phyloP scores from a whole-genome alignment of 2,797 vertebrate genomes.

The Myripristis jacobus region DNA sequence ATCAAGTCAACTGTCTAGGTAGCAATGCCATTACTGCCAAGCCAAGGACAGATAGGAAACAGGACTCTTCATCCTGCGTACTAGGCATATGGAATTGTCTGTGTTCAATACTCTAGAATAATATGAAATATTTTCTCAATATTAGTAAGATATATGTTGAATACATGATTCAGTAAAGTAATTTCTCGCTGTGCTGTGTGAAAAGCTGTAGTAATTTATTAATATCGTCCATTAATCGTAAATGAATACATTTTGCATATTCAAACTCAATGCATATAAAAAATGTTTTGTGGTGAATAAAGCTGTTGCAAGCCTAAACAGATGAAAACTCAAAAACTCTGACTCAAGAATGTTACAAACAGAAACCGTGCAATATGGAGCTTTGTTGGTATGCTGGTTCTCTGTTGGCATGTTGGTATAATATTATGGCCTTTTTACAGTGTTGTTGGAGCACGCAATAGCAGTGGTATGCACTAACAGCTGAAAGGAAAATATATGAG shows the following conservation, averaged over 20 bases:
- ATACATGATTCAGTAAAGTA: too few relatives aligned
- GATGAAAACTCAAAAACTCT: background rate
- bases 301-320: background rate
- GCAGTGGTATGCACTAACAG: background rate
- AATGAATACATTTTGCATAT: background rate
- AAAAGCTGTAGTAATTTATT: background rate
- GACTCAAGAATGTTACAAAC: too few relatives aligned
- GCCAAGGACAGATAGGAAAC: background rate
- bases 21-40: conserved; percentile 4
- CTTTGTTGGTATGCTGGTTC: background rate
- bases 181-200: too few relatives aligned
- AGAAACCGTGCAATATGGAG: conserved; percentile 10
- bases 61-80: background rate
- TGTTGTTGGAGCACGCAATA: background rate
- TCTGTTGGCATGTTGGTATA: conserved; percentile 15
- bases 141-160: background rate
- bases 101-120: background rate
- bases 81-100: background rate
- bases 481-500: background rate
- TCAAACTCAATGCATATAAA: background rate
- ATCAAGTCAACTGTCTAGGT: conserved; percentile 37
- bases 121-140: background rate
- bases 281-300: too few relatives aligned
- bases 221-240: background rate
- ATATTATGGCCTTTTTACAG: background rate